Evolutionary conservation across 2,113 vertebrate genomes (phyloP), one percentile per base, ranked within the genome.

Genomic region (Holacanthus passer): DNA sequence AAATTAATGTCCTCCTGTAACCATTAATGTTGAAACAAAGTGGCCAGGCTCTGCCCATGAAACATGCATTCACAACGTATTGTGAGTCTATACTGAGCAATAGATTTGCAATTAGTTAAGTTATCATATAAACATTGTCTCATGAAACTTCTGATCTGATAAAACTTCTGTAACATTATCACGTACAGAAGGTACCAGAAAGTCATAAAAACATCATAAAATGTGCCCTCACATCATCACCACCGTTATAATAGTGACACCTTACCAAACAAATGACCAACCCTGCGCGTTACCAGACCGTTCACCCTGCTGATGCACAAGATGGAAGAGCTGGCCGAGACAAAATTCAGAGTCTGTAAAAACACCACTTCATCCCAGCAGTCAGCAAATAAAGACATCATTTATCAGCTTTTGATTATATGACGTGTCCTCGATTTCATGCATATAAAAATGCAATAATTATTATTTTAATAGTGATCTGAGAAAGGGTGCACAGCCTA

Each of bases 11-110:
- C 24, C n/a, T n/a, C n/a, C n/a, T n/a, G n/a, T n/a, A n/a, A n/a
- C n/a, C n/a, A n/a, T n/a, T n/a, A n/a, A n/a, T n/a, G n/a, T 5
- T 68, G 56, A 69, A 50, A 37, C 50, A 77, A 55, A 56, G 24
- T 27, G 32, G 43, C 13, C 13, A n/a, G 22, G 27, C 48, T 45
- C 27, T 45, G 12, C n/a, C 20, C 47, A 35, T 62, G n/a, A 24
- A 64, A 20, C 20, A 9, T 55, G 2, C 7, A 32, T 45, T 35
- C n/a, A n/a, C n/a, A n/a, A n/a, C n/a, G n/a, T n/a, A n/a, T n/a
- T n/a, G n/a, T n/a, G n/a, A n/a, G n/a, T n/a, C n/a, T n/a, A n/a
- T n/a, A n/a, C n/a, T n/a, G 39, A 47, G 14, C 19, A 63, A 41
- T 3, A 53, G n/a, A 62, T 47, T 22, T 58, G 9, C 32, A 59